phyloP scores from a whole-genome alignment of 2,113 vertebrate species.

The Miniopterus natalensis region DNA sequence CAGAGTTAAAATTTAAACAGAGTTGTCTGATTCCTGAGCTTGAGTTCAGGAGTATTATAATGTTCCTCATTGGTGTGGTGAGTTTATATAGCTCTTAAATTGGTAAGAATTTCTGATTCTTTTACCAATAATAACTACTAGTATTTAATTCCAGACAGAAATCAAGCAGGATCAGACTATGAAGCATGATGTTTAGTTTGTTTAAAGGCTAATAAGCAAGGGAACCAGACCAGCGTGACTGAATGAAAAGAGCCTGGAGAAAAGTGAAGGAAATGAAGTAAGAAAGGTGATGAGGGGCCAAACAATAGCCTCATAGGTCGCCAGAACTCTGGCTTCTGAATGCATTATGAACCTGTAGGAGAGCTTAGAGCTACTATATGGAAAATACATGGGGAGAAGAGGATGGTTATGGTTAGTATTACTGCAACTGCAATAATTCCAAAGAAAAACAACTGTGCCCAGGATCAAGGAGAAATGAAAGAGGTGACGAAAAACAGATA shows the following conservation, averaged over 20 bases:
- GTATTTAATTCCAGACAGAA: constrained; percentile 12
- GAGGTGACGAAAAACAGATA: constrained; percentile 43
- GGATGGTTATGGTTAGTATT: not conserved
- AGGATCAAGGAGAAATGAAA: constrained; percentile 49
- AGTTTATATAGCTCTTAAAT: constrained; percentile 17
- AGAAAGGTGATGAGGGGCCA: not conserved
- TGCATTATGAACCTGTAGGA: not conserved
- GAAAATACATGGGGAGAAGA: not conserved
- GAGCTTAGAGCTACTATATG: not conserved
- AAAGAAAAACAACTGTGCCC: constrained; percentile 16
- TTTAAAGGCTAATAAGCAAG: constrained; percentile 20
- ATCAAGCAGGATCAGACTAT: not conserved
- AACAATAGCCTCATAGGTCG: not conserved
- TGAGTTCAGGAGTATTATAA: not conserved
- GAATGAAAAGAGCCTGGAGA: not conserved
- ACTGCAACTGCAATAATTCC: not conserved
- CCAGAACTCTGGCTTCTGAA: not conserved
- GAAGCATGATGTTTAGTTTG: not conserved
- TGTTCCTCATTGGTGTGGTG: not conserved
- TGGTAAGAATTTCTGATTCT: constrained; percentile 33
- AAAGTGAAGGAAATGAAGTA: not conserved
- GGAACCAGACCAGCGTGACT: not conserved
- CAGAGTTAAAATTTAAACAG: constrained; percentile 35
- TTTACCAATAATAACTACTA: constrained; percentile 7
- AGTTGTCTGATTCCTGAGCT: not conserved